Evolutionary conservation across 2,797 vertebrate species (phyloP).

Genomic region (Chloroceryle inda): DNA sequence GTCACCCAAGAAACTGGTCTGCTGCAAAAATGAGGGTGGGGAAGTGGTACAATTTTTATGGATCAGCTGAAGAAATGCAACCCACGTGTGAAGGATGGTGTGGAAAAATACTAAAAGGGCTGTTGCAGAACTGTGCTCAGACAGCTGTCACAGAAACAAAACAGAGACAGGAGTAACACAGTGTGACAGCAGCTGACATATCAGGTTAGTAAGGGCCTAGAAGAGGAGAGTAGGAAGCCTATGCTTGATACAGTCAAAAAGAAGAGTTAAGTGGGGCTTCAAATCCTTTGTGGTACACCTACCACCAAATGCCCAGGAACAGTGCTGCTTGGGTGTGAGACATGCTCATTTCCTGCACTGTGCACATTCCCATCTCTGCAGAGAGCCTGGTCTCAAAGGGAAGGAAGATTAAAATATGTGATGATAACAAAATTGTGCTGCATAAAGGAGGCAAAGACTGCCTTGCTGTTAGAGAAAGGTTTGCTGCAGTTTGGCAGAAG

Average conservation of each 20-base stretch:
- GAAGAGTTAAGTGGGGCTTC: background rate
- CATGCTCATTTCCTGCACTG: background rate
- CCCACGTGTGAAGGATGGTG: accelerated
- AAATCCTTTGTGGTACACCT: background rate
- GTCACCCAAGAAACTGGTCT: background rate
- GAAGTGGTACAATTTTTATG: background rate
- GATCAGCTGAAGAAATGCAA: background rate
- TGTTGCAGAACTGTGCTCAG: background rate
- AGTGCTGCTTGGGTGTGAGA: background rate
- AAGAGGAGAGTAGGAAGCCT: background rate
- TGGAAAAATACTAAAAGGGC: background rate
- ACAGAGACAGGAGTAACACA: background rate
- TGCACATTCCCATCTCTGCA: background rate
- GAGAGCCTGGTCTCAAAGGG: background rate
- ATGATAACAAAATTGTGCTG: background rate
- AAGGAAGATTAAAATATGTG: background rate
- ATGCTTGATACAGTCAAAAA: background rate
- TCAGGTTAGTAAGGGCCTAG: background rate
- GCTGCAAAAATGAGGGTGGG: background rate
- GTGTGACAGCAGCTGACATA: background rate
- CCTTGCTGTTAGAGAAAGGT: background rate
- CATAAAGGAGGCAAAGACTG: background rate
- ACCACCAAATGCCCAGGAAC: background rate
- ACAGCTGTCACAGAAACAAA: background rate
- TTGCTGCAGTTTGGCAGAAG: background rate